Conservation (phyloP, 2,888 invertebrate genomes). For the Hybos culiciformis region DNA sequence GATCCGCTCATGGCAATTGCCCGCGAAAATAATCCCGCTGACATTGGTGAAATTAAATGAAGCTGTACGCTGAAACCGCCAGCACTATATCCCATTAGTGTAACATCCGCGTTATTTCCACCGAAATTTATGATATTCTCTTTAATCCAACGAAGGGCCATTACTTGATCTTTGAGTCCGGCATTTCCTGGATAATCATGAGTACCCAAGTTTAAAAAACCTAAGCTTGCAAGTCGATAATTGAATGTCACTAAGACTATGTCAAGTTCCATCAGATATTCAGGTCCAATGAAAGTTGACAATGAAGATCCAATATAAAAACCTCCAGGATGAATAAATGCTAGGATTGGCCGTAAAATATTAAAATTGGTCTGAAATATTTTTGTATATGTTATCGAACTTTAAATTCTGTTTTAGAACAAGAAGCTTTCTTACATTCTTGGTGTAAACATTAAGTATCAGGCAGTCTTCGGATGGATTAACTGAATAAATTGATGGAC, state of each 20-base stretch:
- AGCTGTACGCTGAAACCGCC: constrained; percentile 21
- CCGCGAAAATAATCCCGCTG: constrained; percentile 38
- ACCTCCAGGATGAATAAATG: constrained; percentile 51
- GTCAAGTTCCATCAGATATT: constrained; percentile 44
- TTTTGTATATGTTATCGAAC: neutral
- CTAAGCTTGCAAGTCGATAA: constrained; percentile 44
- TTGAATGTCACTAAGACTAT: constrained; percentile 47
- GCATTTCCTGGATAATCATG: constrained; percentile 41
- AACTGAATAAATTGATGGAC: constrained; percentile 32
- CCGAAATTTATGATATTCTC: constrained; percentile 40
- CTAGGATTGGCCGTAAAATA: constrained; percentile 40
- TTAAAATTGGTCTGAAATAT: neutral
- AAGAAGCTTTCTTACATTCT: constrained; percentile 15
- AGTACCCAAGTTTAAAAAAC: constrained; percentile 39
- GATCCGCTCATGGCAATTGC: constrained; percentile 41
- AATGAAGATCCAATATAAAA: constrained; percentile 39
- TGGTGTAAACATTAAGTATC: constrained; percentile 40
- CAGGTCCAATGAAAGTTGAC: constrained; percentile 37
- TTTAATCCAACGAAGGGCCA: constrained; percentile 40
- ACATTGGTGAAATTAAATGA: constrained; percentile 30
- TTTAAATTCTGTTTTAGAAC: neutral
- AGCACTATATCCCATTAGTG: constrained; percentile 37
- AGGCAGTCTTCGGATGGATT: constrained; percentile 40
- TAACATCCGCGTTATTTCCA: constrained; percentile 39
- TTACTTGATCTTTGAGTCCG: constrained; percentile 45